Evolutionary conservation across 2,797 vertebrate genomes (phyloP), one percentile per base, ranked within the genome.

Genomic region (Protosalanx chinensis): DNA sequence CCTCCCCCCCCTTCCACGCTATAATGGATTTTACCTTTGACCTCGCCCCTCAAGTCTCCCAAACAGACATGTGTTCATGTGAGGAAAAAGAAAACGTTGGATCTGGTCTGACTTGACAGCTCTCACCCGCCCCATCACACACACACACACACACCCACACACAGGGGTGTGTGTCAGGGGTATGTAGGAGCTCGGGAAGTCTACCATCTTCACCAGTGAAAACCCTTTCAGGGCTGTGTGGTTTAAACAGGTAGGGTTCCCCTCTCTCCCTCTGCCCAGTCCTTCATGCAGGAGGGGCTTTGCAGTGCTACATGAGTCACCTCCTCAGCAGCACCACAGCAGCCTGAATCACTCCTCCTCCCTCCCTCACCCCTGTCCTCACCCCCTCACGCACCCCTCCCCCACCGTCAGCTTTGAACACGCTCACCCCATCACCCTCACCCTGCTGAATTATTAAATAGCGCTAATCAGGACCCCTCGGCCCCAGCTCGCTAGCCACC

Each of bases 11-110:
- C n/a, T n/a, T 76, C 60, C 70, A 79, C 32, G 67, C 84, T 72
- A 33, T 91, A 92, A 93, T 93, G 88, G 92, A 85, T 91, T 90
- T 92, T 90, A 91, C 88, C 90, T 82, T 72, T 88, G 88, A 89
- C 20, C 76, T 84, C 4, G 84, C 77, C 86, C 85, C 82, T 77
- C 70, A 73, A 80, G 73, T 81, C 76, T 85, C 80, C 83, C 81
- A 83, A 84, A 82, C 64, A 84, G 87, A 88, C 84, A 84, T 81
- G 73, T 80, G 75, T 65, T 71, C 69, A 75, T 81, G 83, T 83
- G 87, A 87, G 84, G 88, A 86, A 82, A 86, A 41, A 41, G 12
- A 41, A 41, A 41, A 41, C 7, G 7, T 12, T 41, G 7, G 37
- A 10, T 41, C 37, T 41, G 37, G 37, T 41, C 37, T 41, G 37